Percentiles rank a stretch among this genome's conserved stretches.
phyloP scores from a whole-genome alignment of 2,888 invertebrate genomes.

The Junonia oenone region DNA sequence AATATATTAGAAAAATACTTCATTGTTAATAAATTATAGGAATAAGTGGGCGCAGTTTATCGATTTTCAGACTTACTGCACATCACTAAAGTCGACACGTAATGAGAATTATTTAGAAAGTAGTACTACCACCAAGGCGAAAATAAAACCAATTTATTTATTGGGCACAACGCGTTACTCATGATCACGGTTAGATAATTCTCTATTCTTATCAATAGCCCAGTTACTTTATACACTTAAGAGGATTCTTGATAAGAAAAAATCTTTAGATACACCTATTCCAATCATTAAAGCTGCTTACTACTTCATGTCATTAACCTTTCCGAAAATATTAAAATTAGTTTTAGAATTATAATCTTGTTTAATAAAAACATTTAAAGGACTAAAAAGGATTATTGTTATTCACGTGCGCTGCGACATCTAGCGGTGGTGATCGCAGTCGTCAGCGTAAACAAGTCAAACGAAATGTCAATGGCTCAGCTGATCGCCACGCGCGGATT shows the following conservation, averaged over 20 bases:
- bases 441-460: conserved; percentile 70
- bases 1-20: too few species aligned
- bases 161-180: not conserved
- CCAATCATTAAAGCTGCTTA: not conserved
- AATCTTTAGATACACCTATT: not conserved
- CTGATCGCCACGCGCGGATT: conserved; percentile 67
- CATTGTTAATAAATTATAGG: too few species aligned
- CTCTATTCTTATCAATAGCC: conserved; percentile 24
- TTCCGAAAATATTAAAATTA: too few species aligned
- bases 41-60: too few species aligned
- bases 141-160: conserved; percentile 5
- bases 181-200: not conserved
- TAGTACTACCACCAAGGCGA: not conserved
- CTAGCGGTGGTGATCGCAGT: conserved; percentile 51
- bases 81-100: conserved; percentile 4
- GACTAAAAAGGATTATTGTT: not conserved
- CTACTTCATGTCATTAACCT: not conserved
- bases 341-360: not conserved
- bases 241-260: conserved; percentile 14
- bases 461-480: conserved; percentile 69
- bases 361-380: not conserved
- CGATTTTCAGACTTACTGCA: not conserved
- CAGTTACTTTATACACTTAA: conserved; percentile 14
- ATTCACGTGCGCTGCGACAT: conserved; percentile 47
- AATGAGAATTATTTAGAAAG: conserved; percentile 19